Conservation (phyloP, 2,888 invertebrate genomes). For the Elmis aenea region DNA sequence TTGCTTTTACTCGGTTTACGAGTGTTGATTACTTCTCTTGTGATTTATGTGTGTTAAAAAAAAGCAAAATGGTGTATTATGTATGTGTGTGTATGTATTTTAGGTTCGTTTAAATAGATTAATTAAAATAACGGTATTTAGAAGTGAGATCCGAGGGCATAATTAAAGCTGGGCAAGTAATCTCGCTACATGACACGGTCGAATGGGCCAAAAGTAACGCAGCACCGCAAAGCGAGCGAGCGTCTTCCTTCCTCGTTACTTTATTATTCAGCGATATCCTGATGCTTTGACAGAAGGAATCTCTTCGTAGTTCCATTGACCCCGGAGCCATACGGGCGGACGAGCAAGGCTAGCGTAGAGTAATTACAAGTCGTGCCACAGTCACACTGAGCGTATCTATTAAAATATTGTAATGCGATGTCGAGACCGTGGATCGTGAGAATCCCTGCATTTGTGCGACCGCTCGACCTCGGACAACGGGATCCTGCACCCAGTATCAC, state of each 20-base stretch:
- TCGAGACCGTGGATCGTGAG: slow-evolving; percentile 31
- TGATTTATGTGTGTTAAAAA: too few species aligned
- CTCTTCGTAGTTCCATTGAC: slow-evolving; percentile 4
- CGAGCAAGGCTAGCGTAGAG: slow-evolving; percentile 17
- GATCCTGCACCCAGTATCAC: slow-evolving; percentile 30
- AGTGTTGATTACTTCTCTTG: too few species aligned
- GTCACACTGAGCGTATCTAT: slow-evolving; percentile 27
- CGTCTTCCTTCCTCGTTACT: slow-evolving; percentile 4
- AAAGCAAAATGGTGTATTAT: too few species aligned
- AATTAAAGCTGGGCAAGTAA: too few species aligned
- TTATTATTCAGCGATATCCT: slow-evolving; percentile 5
- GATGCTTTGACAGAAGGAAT: slow-evolving; percentile 2
- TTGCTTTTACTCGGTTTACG: too few species aligned
- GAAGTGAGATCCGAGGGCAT: too few species aligned
- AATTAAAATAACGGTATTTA: too few species aligned
- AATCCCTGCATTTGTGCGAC: slow-evolving; percentile 30
- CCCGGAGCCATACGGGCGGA: slow-evolving; percentile 12
- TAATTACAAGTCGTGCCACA: slow-evolving; percentile 29
- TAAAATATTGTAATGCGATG: slow-evolving; percentile 30
- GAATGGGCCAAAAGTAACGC: too few species aligned
- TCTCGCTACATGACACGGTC: too few species aligned
- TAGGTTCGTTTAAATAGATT: too few species aligned
- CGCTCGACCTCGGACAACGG: slow-evolving; percentile 31
- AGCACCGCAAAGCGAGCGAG: too few species aligned
- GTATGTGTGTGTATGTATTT: too few species aligned